phyloP scores from a whole-genome alignment of 2,113 vertebrate species.

The Anoplopoma fimbria region DNA sequence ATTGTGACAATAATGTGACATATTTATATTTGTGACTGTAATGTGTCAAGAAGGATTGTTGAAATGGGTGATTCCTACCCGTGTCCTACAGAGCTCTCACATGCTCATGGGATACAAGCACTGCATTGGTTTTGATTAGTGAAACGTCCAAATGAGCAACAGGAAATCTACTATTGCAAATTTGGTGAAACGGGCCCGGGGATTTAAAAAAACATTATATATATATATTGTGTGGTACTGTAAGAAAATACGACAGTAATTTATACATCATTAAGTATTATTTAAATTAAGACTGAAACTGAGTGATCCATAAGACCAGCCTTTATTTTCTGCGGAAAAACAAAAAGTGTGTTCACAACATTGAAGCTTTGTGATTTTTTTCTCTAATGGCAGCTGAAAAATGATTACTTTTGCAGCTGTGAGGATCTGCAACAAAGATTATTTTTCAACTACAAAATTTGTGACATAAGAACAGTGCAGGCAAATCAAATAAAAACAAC shows the following conservation, averaged over 20 bases:
- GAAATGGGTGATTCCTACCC: background rate
- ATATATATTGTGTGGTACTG: background rate
- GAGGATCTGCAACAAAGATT: background rate
- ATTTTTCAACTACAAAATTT: conserved; percentile 20
- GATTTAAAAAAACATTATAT: background rate
- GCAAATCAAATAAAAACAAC: conserved; percentile 22
- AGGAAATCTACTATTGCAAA: background rate
- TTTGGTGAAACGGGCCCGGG: background rate
- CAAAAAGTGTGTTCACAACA: background rate
- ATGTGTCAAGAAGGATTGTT: no score
- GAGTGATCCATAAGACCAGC: background rate
- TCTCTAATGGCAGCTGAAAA: background rate
- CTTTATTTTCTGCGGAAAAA: background rate
- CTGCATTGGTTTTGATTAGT: background rate
- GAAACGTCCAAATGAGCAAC: background rate
- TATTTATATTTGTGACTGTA: no score
- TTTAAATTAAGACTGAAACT: no score
- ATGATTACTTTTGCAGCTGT: background rate
- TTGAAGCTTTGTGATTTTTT: background rate
- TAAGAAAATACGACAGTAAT: no score
- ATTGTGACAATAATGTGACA: background rate
- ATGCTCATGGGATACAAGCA: background rate
- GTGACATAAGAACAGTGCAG: conserved; percentile 8
- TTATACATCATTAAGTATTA: background rate
- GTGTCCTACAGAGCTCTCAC: background rate